Evolutionary conservation across 2,888 invertebrate genomes (phyloP).

Genomic region (Micoletzkya japonica): DNA sequence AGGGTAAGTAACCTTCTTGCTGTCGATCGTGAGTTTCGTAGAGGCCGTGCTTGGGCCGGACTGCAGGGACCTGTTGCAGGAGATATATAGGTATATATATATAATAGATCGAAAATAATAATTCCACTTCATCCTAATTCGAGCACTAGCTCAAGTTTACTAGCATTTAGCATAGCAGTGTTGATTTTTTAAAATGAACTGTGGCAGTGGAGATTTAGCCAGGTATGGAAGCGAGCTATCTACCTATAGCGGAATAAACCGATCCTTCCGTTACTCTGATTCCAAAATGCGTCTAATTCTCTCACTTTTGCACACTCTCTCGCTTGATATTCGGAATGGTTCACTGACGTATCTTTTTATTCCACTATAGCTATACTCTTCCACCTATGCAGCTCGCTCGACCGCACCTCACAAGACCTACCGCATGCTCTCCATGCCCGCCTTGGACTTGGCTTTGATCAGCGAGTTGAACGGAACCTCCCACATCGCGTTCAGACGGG

Average conservation of each 20-base stretch:
- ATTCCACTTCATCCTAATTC: neutral
- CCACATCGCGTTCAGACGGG: constrained; percentile 39
- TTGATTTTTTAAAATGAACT: neutral
- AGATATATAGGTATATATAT: neutral
- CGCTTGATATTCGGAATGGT: too few species aligned
- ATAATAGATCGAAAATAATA: neutral
- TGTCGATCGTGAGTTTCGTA: constrained; percentile 15
- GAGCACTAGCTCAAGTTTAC: neutral
- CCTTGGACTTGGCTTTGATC: constrained; percentile 28
- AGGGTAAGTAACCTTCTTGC: constrained; percentile 29
- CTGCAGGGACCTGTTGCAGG: constrained; percentile 40
- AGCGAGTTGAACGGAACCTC: constrained; percentile 32
- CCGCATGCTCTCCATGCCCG: constrained; percentile 27
- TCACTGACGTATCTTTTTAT: too few species aligned
- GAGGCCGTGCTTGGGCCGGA: constrained; percentile 36
- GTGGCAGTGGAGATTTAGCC: neutral
- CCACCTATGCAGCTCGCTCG: neutral
- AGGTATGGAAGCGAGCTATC: too few species aligned
- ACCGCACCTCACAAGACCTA: neutral
- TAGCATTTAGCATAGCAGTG: neutral
- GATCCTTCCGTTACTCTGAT: too few species aligned
- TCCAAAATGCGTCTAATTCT: too few species aligned
- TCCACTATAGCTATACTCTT: too few species aligned
- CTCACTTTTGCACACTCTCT: too few species aligned
- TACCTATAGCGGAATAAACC: too few species aligned